Evolutionary conservation across 2,113 vertebrate genomes (phyloP), one percentile per base, ranked within the genome.

Genomic region (Falcunculus frontatus): DNA sequence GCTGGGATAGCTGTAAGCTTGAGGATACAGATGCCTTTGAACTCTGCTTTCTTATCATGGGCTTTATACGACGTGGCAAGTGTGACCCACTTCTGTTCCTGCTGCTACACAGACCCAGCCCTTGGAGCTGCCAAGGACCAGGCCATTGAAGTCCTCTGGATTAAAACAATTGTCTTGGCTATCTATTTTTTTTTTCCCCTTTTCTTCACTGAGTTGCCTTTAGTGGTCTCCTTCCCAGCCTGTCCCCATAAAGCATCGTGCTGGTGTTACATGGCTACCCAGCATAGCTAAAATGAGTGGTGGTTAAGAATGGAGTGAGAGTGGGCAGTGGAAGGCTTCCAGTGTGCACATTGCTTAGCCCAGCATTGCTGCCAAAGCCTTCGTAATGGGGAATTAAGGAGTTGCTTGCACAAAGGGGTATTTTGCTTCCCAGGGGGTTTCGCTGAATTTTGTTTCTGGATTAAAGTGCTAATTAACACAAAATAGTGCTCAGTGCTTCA

Each of bases 401-500:
- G 3, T 29, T 88, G 23, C 74, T 87, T 70, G 46, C 42, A 65
- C 46, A 69, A 85, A 90, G 62, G 46, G 76, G 30, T 73, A 60
- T 91, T 94, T 91, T 93, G 39, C 81, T 74, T 94, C 87, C 47
- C 68, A 78, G 49, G 62, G 37, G 52, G 10, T 52, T 90, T 88
- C 52, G 41, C 11, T 95, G 72, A 49, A 46, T 84, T 92, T 85
- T 53, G 20, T 47, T 74, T 72, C 53, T 92, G 80, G 80, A 89
- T 86, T 94, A 22, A 93, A 75, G 80, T 50, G 49, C 70, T 94
- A 93, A 93, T 94, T 82, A 91, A 65, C 65, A 68, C 62, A 60
- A 86, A 94, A 62, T 20, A 50, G 35, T 15, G 14, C 72, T 91
- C 64, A 39, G 14, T 67, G 83, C 68, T 83, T 87, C 47, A 21